These are phyloP conservation scores for Myopa tessellatipennis DNA, from an alignment of 2,888 invertebrate genomes.

Conservation along the genomic window DNA sequence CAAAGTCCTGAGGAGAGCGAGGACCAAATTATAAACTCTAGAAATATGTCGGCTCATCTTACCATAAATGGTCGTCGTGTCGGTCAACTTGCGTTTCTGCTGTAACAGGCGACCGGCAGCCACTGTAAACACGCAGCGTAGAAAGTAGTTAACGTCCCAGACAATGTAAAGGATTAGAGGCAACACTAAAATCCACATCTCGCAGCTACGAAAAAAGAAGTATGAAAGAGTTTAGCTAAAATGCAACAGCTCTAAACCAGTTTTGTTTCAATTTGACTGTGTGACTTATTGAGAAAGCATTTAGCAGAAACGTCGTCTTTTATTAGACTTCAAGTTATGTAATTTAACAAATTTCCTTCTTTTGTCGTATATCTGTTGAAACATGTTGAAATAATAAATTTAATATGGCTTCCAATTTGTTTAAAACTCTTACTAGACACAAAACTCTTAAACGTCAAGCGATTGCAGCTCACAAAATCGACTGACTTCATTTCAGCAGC, in stretches of 20 bases:
- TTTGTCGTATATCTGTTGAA: no score
- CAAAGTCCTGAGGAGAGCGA: conserved; percentile 72
- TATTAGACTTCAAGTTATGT: no score
- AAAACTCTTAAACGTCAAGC: not conserved
- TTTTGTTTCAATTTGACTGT: not conserved
- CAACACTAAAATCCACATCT: conserved; percentile 60
- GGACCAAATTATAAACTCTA: conserved; percentile 12
- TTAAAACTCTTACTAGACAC: not conserved
- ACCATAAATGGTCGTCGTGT: conserved; percentile 82
- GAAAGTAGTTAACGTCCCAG: conserved; percentile 85
- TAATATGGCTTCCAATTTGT: no score
- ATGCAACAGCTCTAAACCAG: not conserved
- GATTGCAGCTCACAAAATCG: not conserved
- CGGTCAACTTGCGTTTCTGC: conserved; percentile 77
- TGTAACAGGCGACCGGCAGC: conserved; percentile 77
- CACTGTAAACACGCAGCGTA: conserved; percentile 79
- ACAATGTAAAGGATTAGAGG: conserved; percentile 74
- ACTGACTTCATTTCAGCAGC: not conserved
- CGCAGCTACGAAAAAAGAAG: not conserved
- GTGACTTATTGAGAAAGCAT: not conserved
- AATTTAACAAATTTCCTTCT: no score
- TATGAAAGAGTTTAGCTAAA: not conserved
- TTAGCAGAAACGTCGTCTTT: no score
- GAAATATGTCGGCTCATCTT: conserved; percentile 58
- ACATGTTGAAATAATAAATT: no score